Base-by-base conservation (phyloP, 2,113 vertebrate species). In the Scolopax mira region DNA sequence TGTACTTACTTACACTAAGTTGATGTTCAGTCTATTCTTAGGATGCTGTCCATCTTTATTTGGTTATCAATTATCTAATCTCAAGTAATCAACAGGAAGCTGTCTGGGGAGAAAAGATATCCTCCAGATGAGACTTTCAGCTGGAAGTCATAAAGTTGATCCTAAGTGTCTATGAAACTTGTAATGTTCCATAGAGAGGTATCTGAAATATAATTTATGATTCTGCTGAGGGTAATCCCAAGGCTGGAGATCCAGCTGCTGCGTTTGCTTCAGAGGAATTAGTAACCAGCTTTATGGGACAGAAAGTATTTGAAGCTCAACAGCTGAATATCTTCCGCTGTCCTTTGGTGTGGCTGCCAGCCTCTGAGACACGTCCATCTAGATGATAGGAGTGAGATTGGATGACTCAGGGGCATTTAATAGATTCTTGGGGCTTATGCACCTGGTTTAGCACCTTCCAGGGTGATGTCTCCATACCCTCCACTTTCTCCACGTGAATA, bases 161-260 rank as follows among this genome's bases (percentile, higher is more conserved):
- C 22, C 41, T 90, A 44, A 65, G 25, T 33, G 33, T 95, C 57
- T 81, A 52, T 71, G 71, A 85, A 96, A 83, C 16, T 49, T 64
- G 8, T 25, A 71, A 3, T 41, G 30, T 55, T 93, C 64, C 48
- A 65, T 35, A 79, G 41, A 79, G 27, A 69, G 30, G 58, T 25
- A 77, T 46, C 67, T 84, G 61, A 89, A 92, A 82, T 39, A 49
- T 18, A 60, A 60, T 61, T 80, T 84, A 55, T 55, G n/a, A 49
- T 46, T 78, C 41, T 87, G 7, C 7, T 90, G 65, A 46, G 19
- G 18, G 42, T 37, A 67, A 12, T 13, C 6, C 21, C 11, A 31
- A 25, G 22, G 28, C 28, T 85, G 30, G 14, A 48, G 42, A 85
- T 62, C 13, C 42, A 92, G 35, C 25, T 86, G 60, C 58, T 84